These are phyloP conservation scores for Euwallacea similis DNA, from an alignment of 1,140 invertebrate species.

Conservation along the genomic window DNA sequence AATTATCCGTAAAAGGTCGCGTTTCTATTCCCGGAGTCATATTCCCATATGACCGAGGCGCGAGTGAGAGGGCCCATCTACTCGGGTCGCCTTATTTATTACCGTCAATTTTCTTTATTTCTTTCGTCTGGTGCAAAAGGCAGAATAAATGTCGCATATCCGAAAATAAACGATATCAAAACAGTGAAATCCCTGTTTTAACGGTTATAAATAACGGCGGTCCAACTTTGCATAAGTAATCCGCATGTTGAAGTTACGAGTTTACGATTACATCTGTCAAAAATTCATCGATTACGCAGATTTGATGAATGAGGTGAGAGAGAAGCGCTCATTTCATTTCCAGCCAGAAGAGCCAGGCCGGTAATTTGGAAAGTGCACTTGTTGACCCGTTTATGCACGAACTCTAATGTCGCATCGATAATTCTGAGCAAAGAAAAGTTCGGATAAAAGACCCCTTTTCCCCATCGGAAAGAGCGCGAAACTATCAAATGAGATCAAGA, in stretches of 20 bases:
- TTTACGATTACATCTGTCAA: no score
- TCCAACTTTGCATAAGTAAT: conserved; percentile 33
- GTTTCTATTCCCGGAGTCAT: conserved; percentile 1
- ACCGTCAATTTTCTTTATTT: conserved; percentile 34
- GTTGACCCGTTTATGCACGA: no score
- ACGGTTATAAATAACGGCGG: conserved; percentile 35
- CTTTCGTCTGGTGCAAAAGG: conserved; percentile 38
- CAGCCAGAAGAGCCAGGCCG: no score
- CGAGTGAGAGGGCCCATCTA: not conserved
- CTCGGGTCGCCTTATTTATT: conserved; percentile 32
- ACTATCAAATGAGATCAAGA: no score
- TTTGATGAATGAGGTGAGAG: no score
- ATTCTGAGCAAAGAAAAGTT: no score
- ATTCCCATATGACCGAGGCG: not conserved
- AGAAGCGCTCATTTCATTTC: no score
- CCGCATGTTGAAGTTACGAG: conserved; percentile 8
- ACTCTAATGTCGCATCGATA: no score
- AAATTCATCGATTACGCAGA: no score
- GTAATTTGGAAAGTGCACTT: no score
- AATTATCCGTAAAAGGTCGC: conserved; percentile 4
- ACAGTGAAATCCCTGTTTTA: conserved; percentile 40
- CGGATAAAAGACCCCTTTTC: no score
- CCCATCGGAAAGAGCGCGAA: no score
- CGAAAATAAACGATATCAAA: conserved; percentile 40
- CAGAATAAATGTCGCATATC: conserved; percentile 35